These are phyloP conservation scores for Cryptosula pallasiana DNA, from an alignment of 2,888 invertebrate species.

Conservation along the genomic window DNA sequence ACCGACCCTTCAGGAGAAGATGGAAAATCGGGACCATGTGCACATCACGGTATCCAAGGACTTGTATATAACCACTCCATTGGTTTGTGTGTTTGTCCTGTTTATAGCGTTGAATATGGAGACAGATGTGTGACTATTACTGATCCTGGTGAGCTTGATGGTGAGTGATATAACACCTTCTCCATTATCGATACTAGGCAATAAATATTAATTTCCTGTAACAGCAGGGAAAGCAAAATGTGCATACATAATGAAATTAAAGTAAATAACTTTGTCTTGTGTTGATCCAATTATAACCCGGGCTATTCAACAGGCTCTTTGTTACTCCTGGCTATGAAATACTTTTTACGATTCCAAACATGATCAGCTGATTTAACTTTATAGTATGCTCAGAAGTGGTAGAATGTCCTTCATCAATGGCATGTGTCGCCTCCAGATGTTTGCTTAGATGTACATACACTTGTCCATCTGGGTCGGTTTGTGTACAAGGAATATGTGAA, in stretches of 20 bases:
- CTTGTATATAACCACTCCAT: not conserved
- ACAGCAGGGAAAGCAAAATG: too few relatives aligned
- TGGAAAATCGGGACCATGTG: not conserved
- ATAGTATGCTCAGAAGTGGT: not conserved
- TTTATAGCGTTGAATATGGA: not conserved
- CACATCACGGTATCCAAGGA: not conserved
- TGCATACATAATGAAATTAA: too few relatives aligned
- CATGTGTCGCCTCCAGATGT: not conserved
- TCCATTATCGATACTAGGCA: too few relatives aligned
- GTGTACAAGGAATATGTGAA: slow-evolving; percentile 5
- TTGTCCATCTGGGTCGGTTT: not conserved
- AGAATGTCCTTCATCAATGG: not conserved
- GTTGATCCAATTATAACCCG: too few relatives aligned
- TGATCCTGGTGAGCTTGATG: not conserved
- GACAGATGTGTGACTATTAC: not conserved
- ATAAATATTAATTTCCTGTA: too few relatives aligned
- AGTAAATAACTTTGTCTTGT: too few relatives aligned
- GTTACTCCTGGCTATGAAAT: too few relatives aligned
- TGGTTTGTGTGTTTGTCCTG: not conserved
- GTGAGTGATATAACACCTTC: too few relatives aligned
- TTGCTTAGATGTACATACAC: not conserved
- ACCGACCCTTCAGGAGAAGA: not conserved
- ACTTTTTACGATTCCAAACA: too few relatives aligned
- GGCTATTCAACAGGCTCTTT: too few relatives aligned
- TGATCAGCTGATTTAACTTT: not conserved